phyloP scores from a whole-genome alignment of 2,888 invertebrate genomes.

The Archips crataeganus region DNA sequence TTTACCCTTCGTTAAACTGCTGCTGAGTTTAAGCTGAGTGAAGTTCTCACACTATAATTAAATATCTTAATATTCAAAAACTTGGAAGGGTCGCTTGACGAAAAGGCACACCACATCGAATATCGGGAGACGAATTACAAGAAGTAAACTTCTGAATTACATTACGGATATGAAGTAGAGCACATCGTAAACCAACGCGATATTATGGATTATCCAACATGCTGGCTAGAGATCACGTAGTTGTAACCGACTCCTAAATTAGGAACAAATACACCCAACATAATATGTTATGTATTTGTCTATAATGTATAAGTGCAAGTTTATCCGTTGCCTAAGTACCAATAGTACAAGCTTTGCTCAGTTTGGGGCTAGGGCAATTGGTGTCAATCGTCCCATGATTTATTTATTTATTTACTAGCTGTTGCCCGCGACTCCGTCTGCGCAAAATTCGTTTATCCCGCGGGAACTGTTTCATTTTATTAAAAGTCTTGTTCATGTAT shows the following conservation, averaged over 20 bases:
- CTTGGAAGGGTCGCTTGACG: neutral
- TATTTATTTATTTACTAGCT: no score
- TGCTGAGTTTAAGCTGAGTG: neutral
- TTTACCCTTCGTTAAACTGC: neutral
- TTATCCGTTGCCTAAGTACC: no score
- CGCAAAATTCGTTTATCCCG: no score
- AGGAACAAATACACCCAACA: no score
- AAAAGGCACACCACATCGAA: neutral
- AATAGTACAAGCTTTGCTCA: no score
- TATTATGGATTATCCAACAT: neutral
- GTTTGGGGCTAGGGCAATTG: no score
- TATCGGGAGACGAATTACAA: neutral
- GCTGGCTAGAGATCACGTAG: neutral
- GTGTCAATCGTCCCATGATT: no score
- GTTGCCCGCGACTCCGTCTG: no score
- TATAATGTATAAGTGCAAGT: no score
- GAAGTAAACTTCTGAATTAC: neutral
- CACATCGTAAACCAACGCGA: neutral
- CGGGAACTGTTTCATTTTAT: no score
- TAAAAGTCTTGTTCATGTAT: no score
- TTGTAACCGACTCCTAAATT: neutral
- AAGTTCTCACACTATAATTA: neutral
- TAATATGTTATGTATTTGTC: no score
- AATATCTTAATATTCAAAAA: neutral
- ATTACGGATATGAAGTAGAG: neutral